A percentile compares a stretch with the other conserved stretches of the same genome.
These are phyloP conservation scores for Zaprionus ghesquierei DNA, from an alignment of 1,140 invertebrate genomes.

Conservation along the genomic window DNA sequence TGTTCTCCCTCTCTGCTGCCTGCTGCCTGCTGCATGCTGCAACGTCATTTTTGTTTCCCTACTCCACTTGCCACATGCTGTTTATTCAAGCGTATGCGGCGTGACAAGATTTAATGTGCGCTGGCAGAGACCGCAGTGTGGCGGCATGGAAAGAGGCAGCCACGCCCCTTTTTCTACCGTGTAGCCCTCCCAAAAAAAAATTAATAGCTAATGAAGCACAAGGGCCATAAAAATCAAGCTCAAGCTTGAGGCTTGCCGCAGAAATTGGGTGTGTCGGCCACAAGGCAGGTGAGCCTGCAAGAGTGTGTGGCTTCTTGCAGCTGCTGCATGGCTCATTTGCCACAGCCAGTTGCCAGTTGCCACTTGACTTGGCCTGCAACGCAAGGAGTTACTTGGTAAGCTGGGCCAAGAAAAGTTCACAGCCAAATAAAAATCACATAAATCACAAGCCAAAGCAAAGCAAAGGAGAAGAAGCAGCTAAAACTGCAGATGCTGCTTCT, in stretches of 20 bases:
- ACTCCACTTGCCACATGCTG: slow-evolving; percentile 35
- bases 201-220: slow-evolving; percentile 74
- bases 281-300: neutral
- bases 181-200: slow-evolving; percentile 31
- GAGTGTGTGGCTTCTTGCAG: slow-evolving; percentile 4
- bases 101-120: slow-evolving; percentile 47
- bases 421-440: slow-evolving; percentile 67
- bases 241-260: neutral
- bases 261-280: slow-evolving; percentile 5
- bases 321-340: slow-evolving; percentile 63
- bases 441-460: slow-evolving; percentile 29
- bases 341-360: slow-evolving; percentile 19
- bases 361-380: slow-evolving; percentile 17
- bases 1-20: neutral
- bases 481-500: slow-evolving; percentile 50
- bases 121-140: neutral
- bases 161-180: neutral
- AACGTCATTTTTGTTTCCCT: slow-evolving; percentile 37
- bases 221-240: slow-evolving; percentile 65
- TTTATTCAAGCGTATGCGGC: slow-evolving; percentile 41
- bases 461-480: neutral
- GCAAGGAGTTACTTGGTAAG: slow-evolving; percentile 3
- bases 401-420: slow-evolving; percentile 35
- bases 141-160: neutral
- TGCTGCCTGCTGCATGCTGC: slow-evolving; percentile 33